Evolutionary conservation across 2,797 vertebrate species (phyloP).

Genomic region (Ptychadena robeensis): DNA sequence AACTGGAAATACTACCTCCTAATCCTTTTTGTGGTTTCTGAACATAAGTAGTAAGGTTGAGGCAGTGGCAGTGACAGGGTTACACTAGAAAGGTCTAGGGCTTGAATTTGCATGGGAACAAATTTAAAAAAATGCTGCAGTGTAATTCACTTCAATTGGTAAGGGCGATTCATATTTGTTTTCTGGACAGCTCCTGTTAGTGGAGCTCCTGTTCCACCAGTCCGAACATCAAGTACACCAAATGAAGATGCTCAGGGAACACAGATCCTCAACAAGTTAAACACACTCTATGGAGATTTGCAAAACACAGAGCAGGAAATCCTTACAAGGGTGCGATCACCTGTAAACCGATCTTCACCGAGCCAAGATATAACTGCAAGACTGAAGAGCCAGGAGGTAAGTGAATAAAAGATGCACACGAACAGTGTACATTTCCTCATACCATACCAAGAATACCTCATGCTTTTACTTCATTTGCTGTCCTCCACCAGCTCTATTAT

Average conservation of each 20-base stretch:
- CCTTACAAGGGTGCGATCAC: constrained; percentile 79
- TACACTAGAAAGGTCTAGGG: too few species aligned
- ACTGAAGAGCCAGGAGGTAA: constrained; percentile 87
- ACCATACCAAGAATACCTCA: too few species aligned
- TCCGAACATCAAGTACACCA: constrained; percentile 53
- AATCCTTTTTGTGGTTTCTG: too few species aligned
- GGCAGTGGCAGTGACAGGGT: too few species aligned
- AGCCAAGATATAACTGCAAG: constrained; percentile 82
- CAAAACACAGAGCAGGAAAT: constrained; percentile 77
- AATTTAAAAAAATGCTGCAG: not conserved
- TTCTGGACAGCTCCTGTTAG: constrained; percentile 7
- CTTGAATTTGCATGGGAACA: too few species aligned
- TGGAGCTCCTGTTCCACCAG: constrained; percentile 48
- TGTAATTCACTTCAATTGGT: not conserved
- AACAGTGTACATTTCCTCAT: too few species aligned
- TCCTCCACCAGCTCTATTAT: too few species aligned
- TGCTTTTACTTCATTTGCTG: too few species aligned
- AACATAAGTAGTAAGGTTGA: too few species aligned
- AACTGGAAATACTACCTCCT: too few species aligned
- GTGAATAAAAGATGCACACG: constrained; percentile 37
- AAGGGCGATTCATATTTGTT: not conserved
- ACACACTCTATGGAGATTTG: constrained; percentile 79
- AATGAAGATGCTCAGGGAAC: constrained; percentile 76
- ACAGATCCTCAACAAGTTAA: constrained; percentile 78
- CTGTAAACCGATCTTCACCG: constrained; percentile 78